Base-by-base conservation (phyloP, 2,888 invertebrate genomes). In the Tinea semifulvella region DNA sequence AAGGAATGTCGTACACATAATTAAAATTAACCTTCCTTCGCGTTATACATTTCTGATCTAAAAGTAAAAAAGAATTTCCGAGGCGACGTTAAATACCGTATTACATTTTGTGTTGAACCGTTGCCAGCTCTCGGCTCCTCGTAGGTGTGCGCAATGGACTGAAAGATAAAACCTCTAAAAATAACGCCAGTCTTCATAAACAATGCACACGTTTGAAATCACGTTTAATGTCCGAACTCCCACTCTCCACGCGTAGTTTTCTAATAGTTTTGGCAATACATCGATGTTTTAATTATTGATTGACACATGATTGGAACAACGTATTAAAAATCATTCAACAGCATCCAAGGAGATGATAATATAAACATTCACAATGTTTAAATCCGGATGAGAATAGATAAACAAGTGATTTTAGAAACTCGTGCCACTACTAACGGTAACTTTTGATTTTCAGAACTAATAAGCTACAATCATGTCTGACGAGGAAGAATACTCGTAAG, bases 401-500 rank as follows among this genome's bases (percentile, higher is more conserved):
- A n/a, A n/a, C n/a, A n/a, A n/a, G n/a, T n/a, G n/a, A n/a, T n/a
- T n/a, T n/a, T n/a, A n/a, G n/a, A n/a, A n/a, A n/a, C n/a, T n/a
- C n/a, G n/a, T n/a, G n/a, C n/a, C n/a, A n/a, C n/a, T n/a, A n/a
- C n/a, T n/a, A n/a, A n/a, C n/a, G n/a, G n/a, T n/a, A n/a, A n/a
- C n/a, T n/a, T n/a, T n/a, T n/a, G 28, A 51, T 60, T 77, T 72
- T 45, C 81, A 81, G 81, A 80, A 55, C 65, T 62, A 56, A 69
- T 67, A 80, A 77, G 63, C 69, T 77, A 83, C 80, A 86, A 90
- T 80, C 87, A 94, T 94, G 94, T 94, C 94, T 85, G 94, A 94
- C 87, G 94, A 94, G 81, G 94, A 94, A 84, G 93, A 93, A 86
- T 94, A 94, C 87, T 93, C 94, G 94, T 94, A 86, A 94, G 94